These are phyloP conservation scores for Limnodromus scolopaceus DNA, from an alignment of 2,797 vertebrate species.

Conservation along the genomic window DNA sequence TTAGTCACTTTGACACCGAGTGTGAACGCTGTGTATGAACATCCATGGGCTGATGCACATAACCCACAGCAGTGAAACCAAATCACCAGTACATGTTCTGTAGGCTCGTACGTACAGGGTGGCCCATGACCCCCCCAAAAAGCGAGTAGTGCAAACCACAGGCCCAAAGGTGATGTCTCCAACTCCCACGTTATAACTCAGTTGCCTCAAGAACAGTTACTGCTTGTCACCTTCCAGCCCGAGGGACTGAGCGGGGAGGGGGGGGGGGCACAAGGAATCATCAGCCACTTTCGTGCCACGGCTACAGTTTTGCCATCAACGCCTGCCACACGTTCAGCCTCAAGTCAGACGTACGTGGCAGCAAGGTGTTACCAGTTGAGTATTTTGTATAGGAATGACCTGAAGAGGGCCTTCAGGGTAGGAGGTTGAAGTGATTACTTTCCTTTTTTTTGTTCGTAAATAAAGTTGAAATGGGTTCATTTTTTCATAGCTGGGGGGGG, in stretches of 20 bases:
- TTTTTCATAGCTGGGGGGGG: background rate
- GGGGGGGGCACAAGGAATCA: background rate
- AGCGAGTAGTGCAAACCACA: background rate
- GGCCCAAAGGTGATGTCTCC: background rate
- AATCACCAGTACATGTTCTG: fast-evolving
- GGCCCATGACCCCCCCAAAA: fast-evolving
- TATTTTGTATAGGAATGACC: background rate
- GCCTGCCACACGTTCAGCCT: background rate
- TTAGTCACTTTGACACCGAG: background rate
- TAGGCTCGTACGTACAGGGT: too few relatives aligned
- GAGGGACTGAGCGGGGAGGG: fast-evolving
- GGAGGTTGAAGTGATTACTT: background rate
- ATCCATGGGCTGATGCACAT: fast-evolving
- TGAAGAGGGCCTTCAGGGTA: background rate
- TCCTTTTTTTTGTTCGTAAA: background rate
- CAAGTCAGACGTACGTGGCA: background rate
- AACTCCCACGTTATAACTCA: fast-evolving
- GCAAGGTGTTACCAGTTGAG: background rate
- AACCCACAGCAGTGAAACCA: background rate
- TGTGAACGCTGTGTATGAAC: background rate
- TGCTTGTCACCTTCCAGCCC: background rate
- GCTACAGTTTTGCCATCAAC: fast-evolving
- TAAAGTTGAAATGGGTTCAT: background rate
- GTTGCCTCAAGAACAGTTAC: background rate
- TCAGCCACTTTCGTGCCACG: background rate